Evolutionary conservation across 2,797 vertebrate species (phyloP), one percentile per base, ranked within the genome.

Genomic region (Micrastur ruficollis): DNA sequence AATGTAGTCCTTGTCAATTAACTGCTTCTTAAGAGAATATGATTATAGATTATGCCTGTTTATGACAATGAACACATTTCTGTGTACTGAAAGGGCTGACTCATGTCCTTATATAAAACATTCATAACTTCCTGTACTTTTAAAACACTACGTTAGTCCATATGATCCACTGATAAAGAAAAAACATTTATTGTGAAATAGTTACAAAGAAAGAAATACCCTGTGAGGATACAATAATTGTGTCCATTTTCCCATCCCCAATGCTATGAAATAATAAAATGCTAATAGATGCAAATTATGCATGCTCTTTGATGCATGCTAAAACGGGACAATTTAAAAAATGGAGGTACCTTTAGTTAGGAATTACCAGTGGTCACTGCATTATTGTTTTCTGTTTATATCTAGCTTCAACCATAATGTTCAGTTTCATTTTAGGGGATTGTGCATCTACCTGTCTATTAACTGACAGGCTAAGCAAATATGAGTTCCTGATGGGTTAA

Each of bases 211-310:
- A 97, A 98, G 91, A 97, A 98, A 97, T 91, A 96, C 96, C 95
- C 97, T 98, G 75, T 84, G 97, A 98, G 97, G 76, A 97, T 98
- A 97, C 95, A 98, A 95, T 97, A 97, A 98, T 98, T 98, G 96
- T 98, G 97, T 98, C 97, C 94, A 82, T 98, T 98, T 98, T 97
- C 96, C 86, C 96, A 96, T 97, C 94, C 92, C 90, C 32, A 86
- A 89, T 96, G 94, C 96, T 94, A 92, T 89, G 73, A 95, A 98
- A 98, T 98, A 98, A 98, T 98, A 98, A 98, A 98, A 98, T 98
- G 98, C 97, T 98, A 98, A 98, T 98, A 97, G 95, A 98, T 98
- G 98, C 97, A 98, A 98, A 98, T 98, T 98, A 98, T 98, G 98
- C 97, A 97, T 95, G 94, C 95, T 98, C 96, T 97, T 98, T 97